These are phyloP conservation scores for Selene dorsalis DNA, from an alignment of 2,797 vertebrate genomes.

Conservation along the genomic window DNA sequence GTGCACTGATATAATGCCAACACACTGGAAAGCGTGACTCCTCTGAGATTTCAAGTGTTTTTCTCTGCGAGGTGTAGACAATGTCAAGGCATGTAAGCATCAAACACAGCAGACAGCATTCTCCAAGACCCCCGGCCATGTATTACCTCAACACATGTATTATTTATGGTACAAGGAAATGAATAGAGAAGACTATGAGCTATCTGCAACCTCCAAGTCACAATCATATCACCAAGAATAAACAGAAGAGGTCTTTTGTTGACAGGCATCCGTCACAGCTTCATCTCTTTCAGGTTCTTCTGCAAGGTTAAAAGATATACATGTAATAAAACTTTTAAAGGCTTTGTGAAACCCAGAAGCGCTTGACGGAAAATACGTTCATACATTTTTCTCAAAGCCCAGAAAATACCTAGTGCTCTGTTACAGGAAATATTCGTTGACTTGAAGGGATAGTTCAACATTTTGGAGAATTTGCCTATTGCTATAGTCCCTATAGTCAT, in stretches of 20 bases:
- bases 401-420: neutral
- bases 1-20: constrained; percentile 8
- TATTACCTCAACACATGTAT: constrained; percentile 30
- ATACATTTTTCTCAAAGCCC: neutral
- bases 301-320: constrained; percentile 1
- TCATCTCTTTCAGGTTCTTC: neutral
- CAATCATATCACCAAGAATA: neutral
- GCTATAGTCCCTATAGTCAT: too few relatives aligned
- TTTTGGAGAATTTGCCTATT: too few relatives aligned
- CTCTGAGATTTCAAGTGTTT: constrained; percentile 9
- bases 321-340: constrained; percentile 3
- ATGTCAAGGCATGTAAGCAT: constrained; percentile 14
- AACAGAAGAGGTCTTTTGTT: constrained; percentile 6
- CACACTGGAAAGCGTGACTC: neutral
- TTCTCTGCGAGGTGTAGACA: constrained; percentile 2
- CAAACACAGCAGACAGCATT: constrained; percentile 24
- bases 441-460: too few relatives aligned
- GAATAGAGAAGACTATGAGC: constrained; percentile 9
- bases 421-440: neutral
- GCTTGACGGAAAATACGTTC: neutral
- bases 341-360: constrained; percentile 7
- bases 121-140: constrained; percentile 13
- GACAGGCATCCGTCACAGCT: neutral
- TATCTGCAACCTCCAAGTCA: constrained; percentile 7
- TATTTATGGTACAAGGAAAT: constrained; percentile 38